Percentiles rank a stretch among this genome's conserved stretches.
Evolutionary conservation across 2,888 invertebrate genomes (phyloP).

Genomic region (Anorthoa munda): DNA sequence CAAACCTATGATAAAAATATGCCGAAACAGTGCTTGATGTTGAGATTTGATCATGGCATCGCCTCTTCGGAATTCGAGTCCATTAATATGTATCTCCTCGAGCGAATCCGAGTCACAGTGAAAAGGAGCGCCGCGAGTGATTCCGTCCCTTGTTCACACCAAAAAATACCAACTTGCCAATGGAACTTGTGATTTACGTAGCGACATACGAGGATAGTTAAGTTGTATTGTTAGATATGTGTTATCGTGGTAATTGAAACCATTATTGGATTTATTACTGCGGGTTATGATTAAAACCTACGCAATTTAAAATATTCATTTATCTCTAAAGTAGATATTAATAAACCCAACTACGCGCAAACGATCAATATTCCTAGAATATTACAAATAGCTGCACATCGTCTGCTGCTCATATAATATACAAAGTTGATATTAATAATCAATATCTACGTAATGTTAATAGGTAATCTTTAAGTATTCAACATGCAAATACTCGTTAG

Average conservation of each 20-base stretch:
- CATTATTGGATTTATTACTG: background rate
- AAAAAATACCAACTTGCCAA: constrained; percentile 47
- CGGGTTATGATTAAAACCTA: background rate
- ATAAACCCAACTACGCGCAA: background rate
- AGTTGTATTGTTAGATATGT: background rate
- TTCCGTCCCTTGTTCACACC: constrained; percentile 57
- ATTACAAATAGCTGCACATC: constrained; percentile 5
- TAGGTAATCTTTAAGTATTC: constrained; percentile 23
- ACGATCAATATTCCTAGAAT: background rate
- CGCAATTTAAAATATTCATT: background rate
- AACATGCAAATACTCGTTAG: constrained; percentile 40
- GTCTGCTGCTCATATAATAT: constrained; percentile 3
- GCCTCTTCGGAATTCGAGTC: constrained; percentile 59
- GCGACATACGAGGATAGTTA: constrained; percentile 9
- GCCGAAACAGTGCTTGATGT: constrained; percentile 42
- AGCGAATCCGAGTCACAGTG: constrained; percentile 59
- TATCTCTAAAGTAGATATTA: background rate
- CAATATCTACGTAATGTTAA: constrained; percentile 6
- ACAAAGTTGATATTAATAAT: constrained; percentile 2
- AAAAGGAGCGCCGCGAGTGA: constrained; percentile 57
- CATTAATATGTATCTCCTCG: constrained; percentile 68
- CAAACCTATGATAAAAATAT: constrained; percentile 12
- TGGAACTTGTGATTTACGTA: constrained; percentile 40
- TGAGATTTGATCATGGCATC: constrained; percentile 56
- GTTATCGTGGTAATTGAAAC: background rate